Evolutionary conservation across 2,888 invertebrate genomes (phyloP), one percentile per base, ranked within the genome.

Genomic region (Tenthredo mesomela): DNA sequence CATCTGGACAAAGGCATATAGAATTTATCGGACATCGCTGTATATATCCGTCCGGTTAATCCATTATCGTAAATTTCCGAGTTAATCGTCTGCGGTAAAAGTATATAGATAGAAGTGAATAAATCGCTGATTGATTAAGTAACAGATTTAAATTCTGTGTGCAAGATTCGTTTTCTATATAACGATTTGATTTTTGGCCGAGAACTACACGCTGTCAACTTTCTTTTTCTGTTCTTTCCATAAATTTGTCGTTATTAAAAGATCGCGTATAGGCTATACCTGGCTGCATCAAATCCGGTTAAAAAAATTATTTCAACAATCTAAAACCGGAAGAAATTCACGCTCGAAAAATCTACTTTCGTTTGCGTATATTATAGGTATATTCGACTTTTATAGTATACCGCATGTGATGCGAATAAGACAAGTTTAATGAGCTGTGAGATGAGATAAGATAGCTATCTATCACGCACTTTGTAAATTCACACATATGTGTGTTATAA

Each of bases 391-490:
- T 25, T 61, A 3, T 50, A 50, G 12, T 2, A 3, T 43, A 37
- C 43, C 6, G 6, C 25, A 12, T 50, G 54, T 77, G 33, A 75
- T 18, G 12, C 77, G 50, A 54, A 50, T 29, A 50, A 12, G 50
- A 9, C 18, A 47, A 9, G 54, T 33, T 77, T 50, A 77, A 77
- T 77, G 77, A 77, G 10, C 77, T 54, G 77, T 77, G 77, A 54
- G 47, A 77, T 77, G 54, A 77, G 77, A 77, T 77, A 77, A 77
- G 77, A 33, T 75, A 47, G 47, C 47, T 47, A 18, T 7, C 18
- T 75, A 5, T 37, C 9, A 15, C 25, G n/a, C n/a, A 50, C n/a
- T 73, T 43, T 40, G 10, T 15, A 73, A 21, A 12, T n/a, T 18
- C 54, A 54, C 21, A 50, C 21, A n/a, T 47, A 75, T 10, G 21